Evolutionary conservation across 2,797 vertebrate genomes (phyloP).

Genomic region (Sebastes taczanowskii): DNA sequence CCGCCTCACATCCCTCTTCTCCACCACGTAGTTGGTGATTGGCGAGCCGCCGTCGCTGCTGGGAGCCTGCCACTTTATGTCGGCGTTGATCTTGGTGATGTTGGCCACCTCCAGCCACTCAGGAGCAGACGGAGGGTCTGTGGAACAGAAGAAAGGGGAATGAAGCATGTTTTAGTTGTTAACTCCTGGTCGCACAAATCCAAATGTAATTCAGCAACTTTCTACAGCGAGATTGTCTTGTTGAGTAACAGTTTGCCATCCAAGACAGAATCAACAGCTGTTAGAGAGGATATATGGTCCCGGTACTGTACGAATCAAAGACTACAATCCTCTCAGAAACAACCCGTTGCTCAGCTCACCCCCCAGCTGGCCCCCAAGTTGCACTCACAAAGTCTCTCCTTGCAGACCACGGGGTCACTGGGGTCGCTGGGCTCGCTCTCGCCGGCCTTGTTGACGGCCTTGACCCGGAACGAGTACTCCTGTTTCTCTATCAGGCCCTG

Average conservation of each 20-base stretch:
- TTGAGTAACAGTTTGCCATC: neutral
- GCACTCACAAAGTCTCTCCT: slow-evolving; percentile 93
- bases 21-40: slow-evolving; percentile 98
- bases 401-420: slow-evolving; percentile 95
- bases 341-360: neutral
- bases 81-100: slow-evolving; percentile 92
- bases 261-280: no score
- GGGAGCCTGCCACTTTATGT: slow-evolving; percentile 95
- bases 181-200: neutral
- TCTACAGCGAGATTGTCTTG: neutral
- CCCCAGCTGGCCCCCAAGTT: neutral
- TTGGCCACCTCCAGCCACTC: slow-evolving; percentile 97
- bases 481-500: slow-evolving; percentile 94
- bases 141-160: neutral
- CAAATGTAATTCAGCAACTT: neutral
- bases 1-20: slow-evolving; percentile 96
- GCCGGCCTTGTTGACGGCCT: slow-evolving; percentile 93
- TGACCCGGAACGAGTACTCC: slow-evolving; percentile 95
- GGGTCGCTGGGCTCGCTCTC: slow-evolving; percentile 97
- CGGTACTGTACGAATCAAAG: neutral
- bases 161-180: neutral
- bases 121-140: slow-evolving; percentile 93
- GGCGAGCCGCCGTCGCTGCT: slow-evolving; percentile 95
- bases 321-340: neutral
- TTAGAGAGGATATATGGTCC: no score